Evolutionary conservation across 1,140 invertebrate genomes (phyloP).

Genomic region (Listronotus oregonensis): DNA sequence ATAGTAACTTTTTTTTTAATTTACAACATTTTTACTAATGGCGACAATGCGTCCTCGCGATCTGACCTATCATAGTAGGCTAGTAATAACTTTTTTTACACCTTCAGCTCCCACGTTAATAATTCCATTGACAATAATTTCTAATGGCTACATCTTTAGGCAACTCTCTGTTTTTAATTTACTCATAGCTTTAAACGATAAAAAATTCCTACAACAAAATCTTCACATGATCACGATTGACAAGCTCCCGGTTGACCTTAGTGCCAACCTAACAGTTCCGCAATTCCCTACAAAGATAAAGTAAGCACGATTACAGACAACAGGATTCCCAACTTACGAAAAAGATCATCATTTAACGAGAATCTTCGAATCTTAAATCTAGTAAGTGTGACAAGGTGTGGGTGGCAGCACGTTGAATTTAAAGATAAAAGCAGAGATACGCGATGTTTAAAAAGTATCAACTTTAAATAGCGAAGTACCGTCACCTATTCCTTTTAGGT

Average conservation of each 20-base stretch:
- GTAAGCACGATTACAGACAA: slow-evolving; percentile 22
- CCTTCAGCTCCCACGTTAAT: too few relatives aligned
- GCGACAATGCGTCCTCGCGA: too few relatives aligned
- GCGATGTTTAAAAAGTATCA: too few relatives aligned
- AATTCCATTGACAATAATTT: too few relatives aligned
- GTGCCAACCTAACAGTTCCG: slow-evolving; percentile 22
- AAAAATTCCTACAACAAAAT: neutral
- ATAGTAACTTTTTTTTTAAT: too few relatives aligned
- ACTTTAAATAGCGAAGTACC: too few relatives aligned
- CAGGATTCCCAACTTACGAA: slow-evolving; percentile 29
- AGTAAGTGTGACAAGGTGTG: slow-evolving; percentile 17
- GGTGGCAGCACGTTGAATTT: slow-evolving; percentile 17
- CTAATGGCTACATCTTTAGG: neutral
- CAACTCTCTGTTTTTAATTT: neutral
- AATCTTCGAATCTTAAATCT: slow-evolving; percentile 21
- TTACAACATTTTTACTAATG: too few relatives aligned
- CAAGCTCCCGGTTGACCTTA: slow-evolving; percentile 10
- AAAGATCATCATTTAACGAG: slow-evolving; percentile 28
- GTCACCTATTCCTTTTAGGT: too few relatives aligned
- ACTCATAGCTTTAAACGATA: neutral
- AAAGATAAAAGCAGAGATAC: too few relatives aligned
- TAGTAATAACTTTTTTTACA: too few relatives aligned
- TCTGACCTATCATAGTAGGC: too few relatives aligned
- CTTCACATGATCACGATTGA: neutral
- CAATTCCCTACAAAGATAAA: slow-evolving; percentile 26